Conservation (phyloP, 1,140 invertebrate species). For the Bombus superbus region DNA sequence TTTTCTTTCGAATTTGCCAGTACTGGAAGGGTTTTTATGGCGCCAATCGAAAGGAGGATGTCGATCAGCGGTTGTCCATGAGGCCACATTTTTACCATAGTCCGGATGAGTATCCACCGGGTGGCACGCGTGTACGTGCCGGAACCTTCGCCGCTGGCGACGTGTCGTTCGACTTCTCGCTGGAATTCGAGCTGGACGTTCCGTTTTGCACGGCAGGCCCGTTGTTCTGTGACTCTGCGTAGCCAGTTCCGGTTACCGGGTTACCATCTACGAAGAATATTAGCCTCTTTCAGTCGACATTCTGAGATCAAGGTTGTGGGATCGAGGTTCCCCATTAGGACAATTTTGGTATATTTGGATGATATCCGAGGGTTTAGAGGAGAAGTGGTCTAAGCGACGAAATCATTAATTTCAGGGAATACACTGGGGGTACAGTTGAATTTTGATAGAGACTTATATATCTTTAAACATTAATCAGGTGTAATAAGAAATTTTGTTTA, state of each 20-base stretch:
- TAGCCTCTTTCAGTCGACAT: conserved; percentile 12
- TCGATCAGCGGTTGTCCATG: conserved; percentile 25
- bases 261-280: conserved; percentile 78
- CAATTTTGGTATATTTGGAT: background rate
- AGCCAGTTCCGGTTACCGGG: conserved; percentile 81
- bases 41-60: conserved; percentile 12
- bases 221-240: conserved; percentile 68
- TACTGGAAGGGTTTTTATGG: conserved; percentile 29
- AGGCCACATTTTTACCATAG: conserved; percentile 79
- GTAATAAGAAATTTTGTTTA: no score
- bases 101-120: conserved; percentile 82
- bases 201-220: conserved; percentile 71
- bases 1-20: background rate
- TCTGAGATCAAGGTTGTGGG: background rate
- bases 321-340: background rate
- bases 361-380: background rate
- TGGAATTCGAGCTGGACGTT: conserved; percentile 64
- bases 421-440: no score
- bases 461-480: no score
- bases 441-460: no score
- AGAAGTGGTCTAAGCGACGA: background rate
- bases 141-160: conserved; percentile 69
- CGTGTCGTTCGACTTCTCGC: conserved; percentile 73
- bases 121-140: conserved; percentile 80
- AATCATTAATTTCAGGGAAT: background rate